Conservation (phyloP, 1,140 invertebrate genomes). For the Drosophila quadrilineata region DNA sequence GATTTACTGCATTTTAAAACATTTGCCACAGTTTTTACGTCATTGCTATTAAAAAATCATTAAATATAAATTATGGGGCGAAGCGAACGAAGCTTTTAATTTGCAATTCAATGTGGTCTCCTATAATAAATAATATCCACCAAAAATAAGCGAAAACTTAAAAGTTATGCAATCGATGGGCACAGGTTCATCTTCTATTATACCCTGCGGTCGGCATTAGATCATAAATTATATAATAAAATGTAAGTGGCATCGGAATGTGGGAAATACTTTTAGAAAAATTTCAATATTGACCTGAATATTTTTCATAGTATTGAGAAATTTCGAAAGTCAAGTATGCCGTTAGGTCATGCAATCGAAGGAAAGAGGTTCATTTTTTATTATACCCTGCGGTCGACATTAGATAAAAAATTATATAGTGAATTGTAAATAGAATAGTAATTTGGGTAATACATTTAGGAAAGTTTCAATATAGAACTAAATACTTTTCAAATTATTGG, state of each 20-base stretch:
- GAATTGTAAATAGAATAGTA: no score
- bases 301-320: no score
- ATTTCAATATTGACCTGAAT: not conserved
- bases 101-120: constrained; percentile 50
- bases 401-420: no score
- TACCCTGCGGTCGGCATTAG: not conserved
- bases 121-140: constrained; percentile 28
- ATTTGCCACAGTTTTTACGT: constrained; percentile 46
- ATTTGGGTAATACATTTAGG: no score
- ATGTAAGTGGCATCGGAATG: not conserved
- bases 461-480: no score
- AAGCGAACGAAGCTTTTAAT: constrained; percentile 49
- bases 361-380: no score
- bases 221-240: no score
- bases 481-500: no score
- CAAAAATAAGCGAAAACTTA: constrained; percentile 6
- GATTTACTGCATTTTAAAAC: constrained; percentile 66
- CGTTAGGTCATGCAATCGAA: no score
- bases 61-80: constrained; percentile 52
- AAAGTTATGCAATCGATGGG: not conserved
- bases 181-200: not conserved
- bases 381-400: no score
- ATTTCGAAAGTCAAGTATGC: no score
- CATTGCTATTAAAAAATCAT: constrained; percentile 45
- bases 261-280: not conserved